Conservation (phyloP, 2,888 invertebrate species). For the Drosophila antonietae region DNA sequence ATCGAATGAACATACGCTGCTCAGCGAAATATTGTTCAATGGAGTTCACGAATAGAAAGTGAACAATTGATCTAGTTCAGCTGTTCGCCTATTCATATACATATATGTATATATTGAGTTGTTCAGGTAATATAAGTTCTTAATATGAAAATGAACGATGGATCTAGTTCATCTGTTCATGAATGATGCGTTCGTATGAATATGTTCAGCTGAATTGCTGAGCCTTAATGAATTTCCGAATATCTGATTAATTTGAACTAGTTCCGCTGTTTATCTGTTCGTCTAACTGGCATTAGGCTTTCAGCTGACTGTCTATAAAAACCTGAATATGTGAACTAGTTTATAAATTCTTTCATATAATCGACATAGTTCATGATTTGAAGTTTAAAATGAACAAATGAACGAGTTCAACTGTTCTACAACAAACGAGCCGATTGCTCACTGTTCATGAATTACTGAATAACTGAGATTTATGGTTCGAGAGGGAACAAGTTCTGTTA, state of each 20-base stretch:
- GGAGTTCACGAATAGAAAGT: background rate
- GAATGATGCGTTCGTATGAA: background rate
- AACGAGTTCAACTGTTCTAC: background rate
- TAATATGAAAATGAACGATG: background rate
- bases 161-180: background rate
- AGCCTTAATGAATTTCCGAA: background rate
- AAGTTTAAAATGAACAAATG: background rate
- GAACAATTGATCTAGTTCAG: background rate
- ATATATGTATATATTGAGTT: background rate
- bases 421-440: too few species aligned
- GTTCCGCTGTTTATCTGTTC: background rate
- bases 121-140: background rate
- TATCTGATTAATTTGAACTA: background rate
- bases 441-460: too few species aligned
- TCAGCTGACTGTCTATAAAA: too few species aligned
- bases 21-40: too few species aligned
- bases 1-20: too few species aligned
- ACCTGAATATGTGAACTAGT: background rate
- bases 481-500: too few species aligned
- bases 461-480: too few species aligned
- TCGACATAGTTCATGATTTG: background rate
- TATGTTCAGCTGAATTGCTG: background rate
- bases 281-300: too few species aligned
- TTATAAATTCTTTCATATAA: background rate
- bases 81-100: background rate